These are phyloP conservation scores for Bujurquina vittata DNA, from an alignment of 2,113 vertebrate species.

Conservation along the genomic window DNA sequence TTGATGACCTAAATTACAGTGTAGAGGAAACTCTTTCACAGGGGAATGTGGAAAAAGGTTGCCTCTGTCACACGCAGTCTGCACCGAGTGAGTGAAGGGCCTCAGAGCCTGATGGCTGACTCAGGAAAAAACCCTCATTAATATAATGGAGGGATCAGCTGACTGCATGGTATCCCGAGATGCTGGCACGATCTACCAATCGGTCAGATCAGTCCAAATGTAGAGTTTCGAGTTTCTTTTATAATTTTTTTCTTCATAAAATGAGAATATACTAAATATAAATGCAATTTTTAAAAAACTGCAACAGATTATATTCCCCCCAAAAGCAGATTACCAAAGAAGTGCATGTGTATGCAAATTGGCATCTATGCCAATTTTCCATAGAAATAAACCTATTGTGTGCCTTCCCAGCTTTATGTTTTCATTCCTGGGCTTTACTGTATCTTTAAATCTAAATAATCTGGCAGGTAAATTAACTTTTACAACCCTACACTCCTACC, in stretches of 20 bases:
- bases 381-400: neutral
- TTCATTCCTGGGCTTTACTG: neutral
- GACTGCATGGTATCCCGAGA: neutral
- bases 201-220: neutral
- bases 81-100: neutral
- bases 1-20: slow-evolving; percentile 76
- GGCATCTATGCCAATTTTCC: neutral
- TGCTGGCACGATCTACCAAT: neutral
- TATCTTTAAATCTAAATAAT: neutral
- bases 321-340: neutral
- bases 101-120: neutral
- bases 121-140: neutral
- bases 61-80: slow-evolving; percentile 46
- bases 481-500: neutral
- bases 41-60: slow-evolving; percentile 63
- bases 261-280: neutral
- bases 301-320: neutral
- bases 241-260: neutral
- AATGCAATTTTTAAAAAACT: neutral
- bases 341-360: neutral
- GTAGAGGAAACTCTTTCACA: slow-evolving; percentile 64
- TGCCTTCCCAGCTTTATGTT: neutral
- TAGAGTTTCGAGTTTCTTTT: neutral
- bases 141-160: neutral
- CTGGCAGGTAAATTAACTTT: neutral